These are phyloP conservation scores for Dynastes maya DNA, from an alignment of 2,888 invertebrate species.

Conservation along the genomic window DNA sequence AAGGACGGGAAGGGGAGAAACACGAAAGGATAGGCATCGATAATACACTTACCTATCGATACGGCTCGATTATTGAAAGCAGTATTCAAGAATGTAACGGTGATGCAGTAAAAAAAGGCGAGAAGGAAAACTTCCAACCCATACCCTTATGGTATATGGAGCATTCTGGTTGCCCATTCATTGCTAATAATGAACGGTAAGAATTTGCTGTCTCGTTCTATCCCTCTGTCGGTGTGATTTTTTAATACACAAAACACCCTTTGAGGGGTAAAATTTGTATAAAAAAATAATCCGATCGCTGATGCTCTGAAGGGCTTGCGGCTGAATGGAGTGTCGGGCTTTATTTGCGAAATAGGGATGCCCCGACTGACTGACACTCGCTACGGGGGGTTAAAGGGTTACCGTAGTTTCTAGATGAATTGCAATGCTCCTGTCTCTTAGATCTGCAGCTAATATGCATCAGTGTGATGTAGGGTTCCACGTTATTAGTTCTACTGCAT, in stretches of 20 bases:
- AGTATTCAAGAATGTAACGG: neutral
- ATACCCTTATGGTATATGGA: conserved; percentile 17
- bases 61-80: conserved; percentile 35
- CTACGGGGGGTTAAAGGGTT: conserved; percentile 64
- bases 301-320: conserved; percentile 66
- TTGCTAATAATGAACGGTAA: conserved; percentile 57
- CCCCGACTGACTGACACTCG: conserved; percentile 57
- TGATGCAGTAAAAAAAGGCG: neutral
- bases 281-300: conserved; percentile 70
- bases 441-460: conserved; percentile 20
- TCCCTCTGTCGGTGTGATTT: conserved; percentile 60
- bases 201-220: conserved; percentile 52
- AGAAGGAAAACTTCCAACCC: conserved; percentile 30
- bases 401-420: conserved; percentile 32
- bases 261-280: conserved; percentile 66
- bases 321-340: conserved; percentile 69
- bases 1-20: conserved; percentile 1
- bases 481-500: neutral
- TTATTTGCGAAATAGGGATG: conserved; percentile 64
- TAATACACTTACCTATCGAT: conserved; percentile 26
- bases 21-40: conserved; percentile 13
- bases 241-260: conserved; percentile 68
- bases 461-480: neutral
- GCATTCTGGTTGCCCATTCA: conserved; percentile 33
- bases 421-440: conserved; percentile 27